Evolutionary conservation across 2,888 invertebrate species (phyloP).

Genomic region (Biston stratarius): DNA sequence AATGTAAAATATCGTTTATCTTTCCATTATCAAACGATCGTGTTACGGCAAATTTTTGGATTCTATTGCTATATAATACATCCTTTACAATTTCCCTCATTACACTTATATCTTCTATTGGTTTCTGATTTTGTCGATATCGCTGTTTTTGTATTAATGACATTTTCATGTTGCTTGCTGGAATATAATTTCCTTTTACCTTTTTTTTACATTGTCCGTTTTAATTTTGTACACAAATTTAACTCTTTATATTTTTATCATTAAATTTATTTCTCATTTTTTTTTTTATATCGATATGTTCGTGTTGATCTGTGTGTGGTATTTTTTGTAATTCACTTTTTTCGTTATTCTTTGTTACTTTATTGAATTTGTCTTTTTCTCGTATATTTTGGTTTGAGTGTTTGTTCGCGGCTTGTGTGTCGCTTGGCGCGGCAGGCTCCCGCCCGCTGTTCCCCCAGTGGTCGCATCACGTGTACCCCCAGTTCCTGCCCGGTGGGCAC

Average conservation of each 20-base stretch:
- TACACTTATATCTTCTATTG: slow-evolving; percentile 10
- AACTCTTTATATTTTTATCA: neutral
- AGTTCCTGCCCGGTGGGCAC: slow-evolving; percentile 96
- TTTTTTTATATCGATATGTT: neutral
- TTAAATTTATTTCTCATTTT: neutral
- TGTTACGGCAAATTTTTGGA: slow-evolving; percentile 21
- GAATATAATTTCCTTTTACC: neutral
- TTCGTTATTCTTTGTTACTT: slow-evolving; percentile 14
- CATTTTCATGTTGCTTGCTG: slow-evolving; percentile 27
- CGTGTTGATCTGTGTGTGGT: neutral
- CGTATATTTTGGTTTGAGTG: neutral
- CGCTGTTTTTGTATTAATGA: slow-evolving; percentile 9
- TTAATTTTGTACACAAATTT: neutral
- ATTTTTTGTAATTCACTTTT: neutral
- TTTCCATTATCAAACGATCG: slow-evolving; percentile 45
- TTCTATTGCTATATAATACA: slow-evolving; percentile 29
- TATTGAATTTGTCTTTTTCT: slow-evolving; percentile 20
- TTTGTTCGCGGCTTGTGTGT: slow-evolving; percentile 17
- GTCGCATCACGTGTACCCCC: slow-evolving; percentile 97
- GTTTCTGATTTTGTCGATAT: slow-evolving; percentile 14
- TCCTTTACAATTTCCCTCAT: slow-evolving; percentile 28
- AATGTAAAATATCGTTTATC: slow-evolving; percentile 10
- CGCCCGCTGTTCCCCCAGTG: slow-evolving; percentile 97
- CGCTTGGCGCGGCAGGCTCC: slow-evolving; percentile 75
- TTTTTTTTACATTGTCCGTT: neutral